These are phyloP conservation scores for Globodera ellingtonae DNA, from an alignment of 1,140 invertebrate species.

Conservation along the genomic window DNA sequence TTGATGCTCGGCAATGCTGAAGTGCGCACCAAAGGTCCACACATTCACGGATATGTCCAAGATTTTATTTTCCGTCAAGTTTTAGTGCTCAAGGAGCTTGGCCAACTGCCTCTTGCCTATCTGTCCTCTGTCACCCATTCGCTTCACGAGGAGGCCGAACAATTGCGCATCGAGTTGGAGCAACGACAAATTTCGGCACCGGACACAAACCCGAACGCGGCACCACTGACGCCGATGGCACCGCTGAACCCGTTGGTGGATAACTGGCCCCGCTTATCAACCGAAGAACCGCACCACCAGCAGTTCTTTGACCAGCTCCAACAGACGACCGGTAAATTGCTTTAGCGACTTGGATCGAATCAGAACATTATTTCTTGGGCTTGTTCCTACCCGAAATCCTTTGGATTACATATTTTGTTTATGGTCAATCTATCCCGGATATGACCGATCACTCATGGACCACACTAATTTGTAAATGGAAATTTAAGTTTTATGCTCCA, in stretches of 20 bases:
- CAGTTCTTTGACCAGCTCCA: not conserved
- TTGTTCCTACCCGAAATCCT: too few species aligned
- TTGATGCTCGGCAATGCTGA: conserved; percentile 85
- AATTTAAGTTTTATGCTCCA: too few species aligned
- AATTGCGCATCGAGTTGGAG: conserved; percentile 73
- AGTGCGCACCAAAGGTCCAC: conserved; percentile 81
- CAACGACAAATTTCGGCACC: conserved; percentile 74
- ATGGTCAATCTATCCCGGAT: too few species aligned
- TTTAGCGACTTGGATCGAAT: not conserved
- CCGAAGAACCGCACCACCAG: not conserved
- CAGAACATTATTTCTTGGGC: too few species aligned
- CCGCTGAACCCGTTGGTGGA: conserved; percentile 83
- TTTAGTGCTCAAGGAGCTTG: conserved; percentile 67
- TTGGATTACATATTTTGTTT: too few species aligned
- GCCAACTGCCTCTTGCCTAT: conserved; percentile 80
- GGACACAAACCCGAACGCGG: conserved; percentile 76
- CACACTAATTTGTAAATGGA: too few species aligned
- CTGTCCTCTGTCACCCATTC: conserved; percentile 93
- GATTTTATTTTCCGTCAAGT: conserved; percentile 9
- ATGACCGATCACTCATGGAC: too few species aligned
- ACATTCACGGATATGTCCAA: not conserved
- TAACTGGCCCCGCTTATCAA: conserved; percentile 80
- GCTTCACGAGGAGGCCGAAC: conserved; percentile 78
- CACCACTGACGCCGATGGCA: conserved; percentile 80
- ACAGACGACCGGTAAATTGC: not conserved